Percentiles rank a stretch among this genome's conserved stretches.
Evolutionary conservation across 1,140 invertebrate species (phyloP).

Genomic region (Hirudo medicinalis): DNA sequence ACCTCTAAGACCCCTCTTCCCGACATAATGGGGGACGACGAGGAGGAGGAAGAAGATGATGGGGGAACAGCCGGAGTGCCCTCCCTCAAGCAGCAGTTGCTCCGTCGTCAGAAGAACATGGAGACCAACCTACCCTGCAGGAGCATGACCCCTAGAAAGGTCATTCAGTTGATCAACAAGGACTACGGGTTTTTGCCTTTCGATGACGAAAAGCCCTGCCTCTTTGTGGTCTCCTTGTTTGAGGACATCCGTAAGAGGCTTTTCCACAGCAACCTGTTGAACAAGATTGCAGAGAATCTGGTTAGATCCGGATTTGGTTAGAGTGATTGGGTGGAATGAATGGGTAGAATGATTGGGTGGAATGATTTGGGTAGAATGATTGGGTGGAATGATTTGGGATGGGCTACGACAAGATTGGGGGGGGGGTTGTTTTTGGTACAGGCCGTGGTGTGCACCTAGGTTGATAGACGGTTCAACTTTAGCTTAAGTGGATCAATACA

Average conservation of each 20-base stretch:
- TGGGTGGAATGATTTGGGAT: too few relatives aligned
- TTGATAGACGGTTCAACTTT: too few relatives aligned
- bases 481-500: too few relatives aligned
- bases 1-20: background rate
- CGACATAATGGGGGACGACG: background rate
- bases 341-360: too few relatives aligned
- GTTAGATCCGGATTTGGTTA: conserved; percentile 45
- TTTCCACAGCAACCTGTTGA: conserved; percentile 73
- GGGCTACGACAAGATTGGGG: too few relatives aligned
- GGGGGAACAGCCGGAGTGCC: conserved; percentile 31
- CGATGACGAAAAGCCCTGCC: conserved; percentile 72
- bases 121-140: conserved; percentile 51
- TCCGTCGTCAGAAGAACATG: conserved; percentile 42
- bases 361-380: too few relatives aligned
- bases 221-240: conserved; percentile 64
- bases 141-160: conserved; percentile 56
- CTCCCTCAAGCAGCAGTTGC: conserved; percentile 25
- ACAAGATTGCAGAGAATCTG: conserved; percentile 63
- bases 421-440: too few relatives aligned
- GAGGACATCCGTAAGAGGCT: conserved; percentile 66
- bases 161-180: conserved; percentile 59
- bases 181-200: conserved; percentile 62
- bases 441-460: too few relatives aligned
- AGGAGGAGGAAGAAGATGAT: conserved; percentile 41
- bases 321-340: too few relatives aligned